Conservation (phyloP, 2,797 vertebrate genomes). For the Hydrophis major region DNA sequence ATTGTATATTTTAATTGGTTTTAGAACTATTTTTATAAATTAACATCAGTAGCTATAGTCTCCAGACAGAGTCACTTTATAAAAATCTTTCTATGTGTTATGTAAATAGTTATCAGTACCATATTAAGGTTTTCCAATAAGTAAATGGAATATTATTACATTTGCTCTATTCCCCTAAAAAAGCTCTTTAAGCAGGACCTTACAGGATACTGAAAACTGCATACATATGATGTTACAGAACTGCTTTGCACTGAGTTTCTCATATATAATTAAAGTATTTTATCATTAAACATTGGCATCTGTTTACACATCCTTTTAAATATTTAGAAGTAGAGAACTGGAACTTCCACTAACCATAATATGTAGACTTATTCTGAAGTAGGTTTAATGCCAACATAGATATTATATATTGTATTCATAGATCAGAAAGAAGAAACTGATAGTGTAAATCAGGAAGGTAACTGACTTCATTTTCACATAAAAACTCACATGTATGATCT, state of each 20-base stretch:
- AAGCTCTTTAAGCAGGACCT: background rate
- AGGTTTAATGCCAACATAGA: background rate
- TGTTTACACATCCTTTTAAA: background rate
- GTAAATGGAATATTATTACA: background rate
- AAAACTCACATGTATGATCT: background rate
- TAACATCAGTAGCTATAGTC: background rate
- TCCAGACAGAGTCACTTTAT: background rate
- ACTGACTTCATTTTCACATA: background rate
- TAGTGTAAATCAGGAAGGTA: background rate
- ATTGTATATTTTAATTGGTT: slow-evolving; percentile 1
- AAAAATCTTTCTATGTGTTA: background rate
- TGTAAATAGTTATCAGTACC: background rate
- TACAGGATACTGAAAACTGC: background rate
- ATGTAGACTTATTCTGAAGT: background rate
- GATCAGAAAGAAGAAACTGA: background rate
- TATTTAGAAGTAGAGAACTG: background rate
- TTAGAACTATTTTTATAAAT: background rate
- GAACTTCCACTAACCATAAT: background rate
- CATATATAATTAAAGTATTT: background rate
- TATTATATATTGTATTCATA: background rate
- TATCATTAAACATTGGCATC: background rate
- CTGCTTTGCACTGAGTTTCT: background rate
- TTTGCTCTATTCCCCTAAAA: background rate
- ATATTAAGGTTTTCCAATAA: background rate
- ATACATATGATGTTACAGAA: background rate